Evolutionary conservation across 2,797 vertebrate genomes (phyloP), one percentile per base, ranked within the genome.

Genomic region (Myotis findleyi): DNA sequence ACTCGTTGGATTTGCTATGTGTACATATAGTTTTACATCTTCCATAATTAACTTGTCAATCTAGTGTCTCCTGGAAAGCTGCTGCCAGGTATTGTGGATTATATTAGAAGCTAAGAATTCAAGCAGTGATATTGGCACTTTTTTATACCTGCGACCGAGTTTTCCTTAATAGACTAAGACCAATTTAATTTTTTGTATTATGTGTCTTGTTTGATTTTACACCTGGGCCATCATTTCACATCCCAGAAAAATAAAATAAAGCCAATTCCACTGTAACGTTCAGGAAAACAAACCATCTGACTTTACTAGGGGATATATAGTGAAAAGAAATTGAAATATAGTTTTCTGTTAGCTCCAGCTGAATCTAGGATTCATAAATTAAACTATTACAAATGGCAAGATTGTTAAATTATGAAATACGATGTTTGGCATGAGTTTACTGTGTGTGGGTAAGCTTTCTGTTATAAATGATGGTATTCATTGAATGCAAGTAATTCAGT

Each of bases 1-100:
- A 83, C 5, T 84, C 0, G 2, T 95, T 96, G 97, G 86, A 91
- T 97, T 96, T 97, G 92, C 33, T 96, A 72, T 91, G 94, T 97
- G 69, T 88, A 73, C 27, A 81, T 9, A 91, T 38, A 95, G 57
- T 92, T 73, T 97, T 97, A 17, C 79, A 82, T 95, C 80, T 96
- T 47, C 20, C 82, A 30, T 92, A 97, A 95, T 96, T 94, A 96
- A 94, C 57, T 59, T 96, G 73, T 53, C 83, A 81, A 44, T 94
- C 75, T 41, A 90, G 2, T 41, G 75, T 92, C 44, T 90, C 14
- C 36, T 96, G 36, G 89, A 97, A 95, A 95, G 77, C 49, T 88
- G 9, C 30, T 86, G 16, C 13, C 86, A 97, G 33, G 33, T 95
- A 66, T 84, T 93, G 80, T 87, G 86, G 89, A 93, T 0, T 9